phyloP scores from a whole-genome alignment of 2,888 invertebrate genomes.

The Actias luna region DNA sequence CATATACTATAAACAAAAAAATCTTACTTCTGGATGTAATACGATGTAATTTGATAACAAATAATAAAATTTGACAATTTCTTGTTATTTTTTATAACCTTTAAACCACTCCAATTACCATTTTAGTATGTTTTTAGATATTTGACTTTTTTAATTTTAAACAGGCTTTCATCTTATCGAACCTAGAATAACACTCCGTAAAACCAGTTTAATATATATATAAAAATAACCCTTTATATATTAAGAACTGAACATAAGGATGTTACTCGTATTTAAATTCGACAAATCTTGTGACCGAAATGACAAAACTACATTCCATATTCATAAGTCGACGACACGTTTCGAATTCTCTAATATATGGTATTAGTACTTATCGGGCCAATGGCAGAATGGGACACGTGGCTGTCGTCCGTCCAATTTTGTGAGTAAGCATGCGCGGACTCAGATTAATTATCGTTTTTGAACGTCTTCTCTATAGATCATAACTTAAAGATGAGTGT shows the following conservation, averaged over 20 bases:
- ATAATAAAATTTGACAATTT: too few species aligned
- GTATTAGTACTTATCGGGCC: constrained; percentile 6
- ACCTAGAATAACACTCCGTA: neutral
- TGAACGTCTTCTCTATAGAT: neutral
- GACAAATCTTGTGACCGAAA: constrained; percentile 15
- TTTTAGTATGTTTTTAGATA: too few species aligned
- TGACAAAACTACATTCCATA: constrained; percentile 10
- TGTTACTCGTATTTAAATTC: constrained; percentile 7
- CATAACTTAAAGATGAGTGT: neutral
- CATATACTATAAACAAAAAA: too few species aligned
- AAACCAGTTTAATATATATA: neutral
- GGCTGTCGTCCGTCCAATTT: constrained; percentile 37
- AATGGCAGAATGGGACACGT: constrained; percentile 37
- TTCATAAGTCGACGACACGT: constrained; percentile 13
- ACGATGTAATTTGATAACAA: too few species aligned
- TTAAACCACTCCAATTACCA: too few species aligned
- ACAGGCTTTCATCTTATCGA: too few species aligned
- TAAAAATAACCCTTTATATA: neutral
- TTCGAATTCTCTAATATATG: constrained; percentile 12
- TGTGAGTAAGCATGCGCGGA: constrained; percentile 13
- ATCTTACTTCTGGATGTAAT: too few species aligned
- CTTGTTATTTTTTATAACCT: too few species aligned
- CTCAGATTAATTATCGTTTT: constrained; percentile 59
- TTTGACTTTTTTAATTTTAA: too few species aligned
- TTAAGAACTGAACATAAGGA: neutral